Evolutionary conservation across 2,113 vertebrate genomes (phyloP), one percentile per base, ranked within the genome.

Genomic region (Thymallus thymallus): DNA sequence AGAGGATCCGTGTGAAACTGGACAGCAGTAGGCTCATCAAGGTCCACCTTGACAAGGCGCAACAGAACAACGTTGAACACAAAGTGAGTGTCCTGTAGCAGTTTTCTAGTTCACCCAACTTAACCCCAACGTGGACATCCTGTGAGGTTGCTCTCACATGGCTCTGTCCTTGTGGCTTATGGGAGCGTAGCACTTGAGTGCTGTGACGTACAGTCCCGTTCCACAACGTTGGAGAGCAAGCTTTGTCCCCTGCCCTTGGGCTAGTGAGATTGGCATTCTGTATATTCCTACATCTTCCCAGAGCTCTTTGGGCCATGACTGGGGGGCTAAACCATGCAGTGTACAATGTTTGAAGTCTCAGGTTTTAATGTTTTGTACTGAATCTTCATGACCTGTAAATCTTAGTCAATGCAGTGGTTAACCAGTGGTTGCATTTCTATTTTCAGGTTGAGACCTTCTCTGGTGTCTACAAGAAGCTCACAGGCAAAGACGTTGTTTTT

Each of bases 401-500:
- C 30, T 41, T 12, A 41, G 9, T 64, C 10, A 14, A 14, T 14
- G 29, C 13, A 29, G 14, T 5, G 6, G 7, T 16, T 64, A 6
- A 12, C 62, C 26, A 32, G 32, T 67, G 20, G 65, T 18, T 68
- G 18, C 62, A n/a, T 81, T 45, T 41, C 35, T 85, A 48, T 88
- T 30, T 73, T 26, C 84, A 99, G 98, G 96, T 99, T 64, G 98
- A 99, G 89, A 99, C 97, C 41, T 99, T 98, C 90, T 95, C 98
- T 87, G 97, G 97, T 82, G 98, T 99, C 86, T 99, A 99, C 92
- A 99, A 99, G 94, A 99, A 99, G 91, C 97, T 99, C 89, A 99
- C 98, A 71, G 98, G 98, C 92, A 99, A 99, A 92, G 98, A 99
- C 71, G 98, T 99, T 61, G 93, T 97, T 83, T 99, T 99, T 87